A percentile compares a stretch with the other conserved stretches of the same genome.
phyloP scores from a whole-genome alignment of 2,113 vertebrate species.

The Poicephalus meyeri region DNA sequence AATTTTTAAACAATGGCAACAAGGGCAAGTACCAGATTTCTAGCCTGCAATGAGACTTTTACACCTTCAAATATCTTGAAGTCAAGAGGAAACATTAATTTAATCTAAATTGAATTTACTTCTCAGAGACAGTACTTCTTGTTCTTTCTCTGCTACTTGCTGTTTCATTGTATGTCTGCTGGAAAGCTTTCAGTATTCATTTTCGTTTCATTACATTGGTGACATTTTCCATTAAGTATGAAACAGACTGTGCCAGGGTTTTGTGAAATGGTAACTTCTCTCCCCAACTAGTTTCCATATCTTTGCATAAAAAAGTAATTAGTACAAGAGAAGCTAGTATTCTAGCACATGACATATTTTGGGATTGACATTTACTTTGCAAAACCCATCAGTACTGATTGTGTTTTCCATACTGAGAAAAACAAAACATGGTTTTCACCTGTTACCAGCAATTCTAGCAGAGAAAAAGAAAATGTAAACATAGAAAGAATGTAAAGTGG shows the following conservation, averaged over 20 bases:
- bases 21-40: neutral
- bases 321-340: neutral
- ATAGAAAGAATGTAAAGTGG: neutral
- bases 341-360: neutral
- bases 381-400: neutral
- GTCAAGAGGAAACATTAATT: neutral
- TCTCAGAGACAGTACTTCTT: neutral
- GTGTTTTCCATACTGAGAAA: neutral
- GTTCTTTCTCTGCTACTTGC: constrained; percentile 5
- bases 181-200: constrained; percentile 22
- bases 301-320: neutral
- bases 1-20: neutral
- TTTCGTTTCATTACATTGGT: neutral
- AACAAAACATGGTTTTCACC: neutral
- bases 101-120: neutral
- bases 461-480: neutral
- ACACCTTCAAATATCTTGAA: neutral
- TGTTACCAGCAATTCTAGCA: neutral
- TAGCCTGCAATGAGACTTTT: neutral
- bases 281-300: neutral
- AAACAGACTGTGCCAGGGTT: neutral
- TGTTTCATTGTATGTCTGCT: constrained; percentile 26
- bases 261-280: neutral
- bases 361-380: neutral
- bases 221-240: constrained; percentile 4